These are phyloP conservation scores for Zaprionus lachaisei DNA, from an alignment of 1,140 invertebrate genomes.

Conservation along the genomic window DNA sequence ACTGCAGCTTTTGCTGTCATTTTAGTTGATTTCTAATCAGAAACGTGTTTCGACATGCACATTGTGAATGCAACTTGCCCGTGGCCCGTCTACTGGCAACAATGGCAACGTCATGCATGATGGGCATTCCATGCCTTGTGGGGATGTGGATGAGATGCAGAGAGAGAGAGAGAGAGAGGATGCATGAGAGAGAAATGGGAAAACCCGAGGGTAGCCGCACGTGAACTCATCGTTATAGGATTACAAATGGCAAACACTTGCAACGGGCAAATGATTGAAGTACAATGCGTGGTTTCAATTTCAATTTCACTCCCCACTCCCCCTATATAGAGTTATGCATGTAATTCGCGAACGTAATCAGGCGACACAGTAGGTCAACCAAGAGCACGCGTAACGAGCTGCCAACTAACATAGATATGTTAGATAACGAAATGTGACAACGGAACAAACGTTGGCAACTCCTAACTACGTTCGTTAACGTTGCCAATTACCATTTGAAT, in stretches of 20 bases:
- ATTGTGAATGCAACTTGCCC: constrained; percentile 28
- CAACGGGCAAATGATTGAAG: constrained; percentile 43
- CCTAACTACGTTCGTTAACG: background rate
- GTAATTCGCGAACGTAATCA: constrained; percentile 25
- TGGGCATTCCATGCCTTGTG: background rate
- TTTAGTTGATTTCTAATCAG: constrained; percentile 50
- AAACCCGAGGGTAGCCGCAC: constrained; percentile 10
- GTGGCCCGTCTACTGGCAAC: constrained; percentile 24
- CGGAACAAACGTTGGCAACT: background rate
- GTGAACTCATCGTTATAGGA: constrained; percentile 19
- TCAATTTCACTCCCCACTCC: background rate
- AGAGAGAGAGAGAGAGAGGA: no score
- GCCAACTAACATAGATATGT: background rate
- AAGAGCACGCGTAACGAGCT: background rate
- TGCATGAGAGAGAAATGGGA: no score
- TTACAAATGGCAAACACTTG: constrained; percentile 36
- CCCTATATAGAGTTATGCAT: constrained; percentile 2
- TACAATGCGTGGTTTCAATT: constrained; percentile 37
- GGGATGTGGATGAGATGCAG: no score
- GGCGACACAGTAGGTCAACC: constrained; percentile 4
- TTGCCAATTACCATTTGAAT: background rate
- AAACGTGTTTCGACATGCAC: constrained; percentile 49
- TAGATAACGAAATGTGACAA: background rate
- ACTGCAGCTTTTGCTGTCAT: constrained; percentile 25
- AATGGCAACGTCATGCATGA: constrained; percentile 33